Conservation (phyloP, 2,113 vertebrate genomes). For the Gobio gobio region DNA sequence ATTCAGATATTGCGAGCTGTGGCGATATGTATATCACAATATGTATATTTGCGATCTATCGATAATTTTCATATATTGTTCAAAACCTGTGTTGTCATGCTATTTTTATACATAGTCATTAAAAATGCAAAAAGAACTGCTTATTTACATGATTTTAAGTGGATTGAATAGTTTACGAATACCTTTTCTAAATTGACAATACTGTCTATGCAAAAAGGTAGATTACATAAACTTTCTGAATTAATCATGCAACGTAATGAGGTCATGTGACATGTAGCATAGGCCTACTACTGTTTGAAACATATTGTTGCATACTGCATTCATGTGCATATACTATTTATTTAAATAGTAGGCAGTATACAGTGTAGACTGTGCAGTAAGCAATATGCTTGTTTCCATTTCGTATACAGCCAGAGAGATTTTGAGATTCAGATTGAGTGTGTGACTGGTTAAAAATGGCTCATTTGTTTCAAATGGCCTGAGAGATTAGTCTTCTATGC, state of each 20-base stretch:
- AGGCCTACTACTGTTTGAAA: not conserved
- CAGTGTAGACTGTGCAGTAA: not conserved
- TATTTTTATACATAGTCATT: not conserved
- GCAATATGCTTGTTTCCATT: not conserved
- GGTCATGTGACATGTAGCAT: not conserved
- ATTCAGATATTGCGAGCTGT: too few relatives aligned
- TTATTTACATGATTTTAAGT: not conserved
- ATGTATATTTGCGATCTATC: too few relatives aligned
- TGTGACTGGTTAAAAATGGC: slow-evolving; percentile 21
- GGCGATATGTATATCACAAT: too few relatives aligned
- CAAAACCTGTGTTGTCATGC: too few relatives aligned
- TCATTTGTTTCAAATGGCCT: slow-evolving; percentile 36
- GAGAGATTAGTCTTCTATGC: slow-evolving; percentile 23
- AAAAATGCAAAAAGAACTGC: not conserved
- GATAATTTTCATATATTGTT: too few relatives aligned
- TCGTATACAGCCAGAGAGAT: not conserved
- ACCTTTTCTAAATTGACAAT: not conserved
- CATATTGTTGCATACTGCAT: not conserved
- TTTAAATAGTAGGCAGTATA: not conserved
- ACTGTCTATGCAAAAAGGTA: not conserved
- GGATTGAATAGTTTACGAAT: not conserved
- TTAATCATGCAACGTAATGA: not conserved
- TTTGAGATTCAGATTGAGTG: not conserved
- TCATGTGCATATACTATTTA: not conserved
- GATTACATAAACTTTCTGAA: not conserved